Evolutionary conservation across 1,140 invertebrate species (phyloP), one percentile per base, ranked within the genome.

Genomic region (Holotrichia oblita): DNA sequence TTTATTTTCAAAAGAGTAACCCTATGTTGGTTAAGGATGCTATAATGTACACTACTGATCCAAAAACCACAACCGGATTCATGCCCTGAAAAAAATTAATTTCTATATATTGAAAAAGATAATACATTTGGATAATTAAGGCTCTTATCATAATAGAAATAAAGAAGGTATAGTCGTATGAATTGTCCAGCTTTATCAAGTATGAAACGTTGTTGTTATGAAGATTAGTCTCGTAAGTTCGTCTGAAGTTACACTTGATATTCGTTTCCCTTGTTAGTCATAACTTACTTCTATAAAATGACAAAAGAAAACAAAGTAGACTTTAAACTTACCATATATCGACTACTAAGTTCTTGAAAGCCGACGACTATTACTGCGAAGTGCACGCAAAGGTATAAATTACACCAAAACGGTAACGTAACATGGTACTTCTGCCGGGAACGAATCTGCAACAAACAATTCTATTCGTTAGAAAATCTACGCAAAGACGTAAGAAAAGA

Each of bases 351-450:
- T 80, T 92, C 90, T 79, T 92, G 89, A 87, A 93, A 93, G 6
- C 89, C 89, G 75, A 91, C 89, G 7, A 94, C 82, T 0, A 93
- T 88, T 0, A 93, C 83, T 40, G 88, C 83, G 84, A 95, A 95
- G 84, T 96, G 94, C 0, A 92, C 44, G 7, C 91, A 83, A 9
- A 94, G 86, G 81, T 96, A 96, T 0, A 91, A 41, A 79, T 91
- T 93, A 81, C 91, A 91, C 93, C 92, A 94, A 0, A 85, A 61
- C 0, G 93, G 90, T n/a, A 95, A 84, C 76, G 87, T 82, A 0
- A 92, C 90, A 85, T 95, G 89, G 83, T 92, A 95, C 83, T 93
- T 94, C n/a, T 90, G 84, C 75, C 93, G 87, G 3, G 87, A 84
- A 76, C 89, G 89, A 10, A 93, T 88, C 92, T 93, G 34, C 22